These are phyloP conservation scores for Chrysolophus pictus DNA, from an alignment of 2,797 vertebrate genomes.

Conservation along the genomic window DNA sequence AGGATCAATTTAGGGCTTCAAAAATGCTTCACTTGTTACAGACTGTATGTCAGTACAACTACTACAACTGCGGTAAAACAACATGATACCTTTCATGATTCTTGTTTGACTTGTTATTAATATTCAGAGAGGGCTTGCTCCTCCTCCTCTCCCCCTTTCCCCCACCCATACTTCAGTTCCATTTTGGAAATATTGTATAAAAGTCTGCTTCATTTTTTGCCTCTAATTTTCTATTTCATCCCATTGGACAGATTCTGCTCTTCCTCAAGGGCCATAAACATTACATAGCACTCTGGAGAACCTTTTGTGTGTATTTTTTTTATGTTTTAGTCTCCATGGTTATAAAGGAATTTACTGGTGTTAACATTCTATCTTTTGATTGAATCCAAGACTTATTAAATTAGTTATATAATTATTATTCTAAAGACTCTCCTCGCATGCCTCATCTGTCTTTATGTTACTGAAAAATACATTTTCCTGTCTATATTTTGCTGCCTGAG, in stretches of 20 bases:
- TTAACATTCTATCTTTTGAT: background rate
- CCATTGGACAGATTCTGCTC: background rate
- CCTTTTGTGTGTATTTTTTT: background rate
- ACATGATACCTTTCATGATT: rapidly evolving
- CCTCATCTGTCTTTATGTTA: constrained; percentile 58
- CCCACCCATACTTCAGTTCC: background rate
- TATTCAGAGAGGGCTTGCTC: background rate
- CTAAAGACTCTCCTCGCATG: constrained; percentile 5
- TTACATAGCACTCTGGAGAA: background rate
- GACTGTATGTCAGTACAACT: background rate
- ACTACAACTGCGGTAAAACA: background rate
- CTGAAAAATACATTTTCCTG: constrained; percentile 41
- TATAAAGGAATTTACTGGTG: background rate
- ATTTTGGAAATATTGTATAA: background rate
- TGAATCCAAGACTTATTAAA: constrained; percentile 24
- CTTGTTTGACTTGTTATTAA: background rate
- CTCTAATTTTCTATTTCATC: background rate
- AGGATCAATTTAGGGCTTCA: background rate
- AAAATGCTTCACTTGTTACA: background rate
- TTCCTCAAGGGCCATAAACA: background rate
- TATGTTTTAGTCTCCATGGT: background rate
- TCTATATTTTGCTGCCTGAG: constrained; percentile 48
- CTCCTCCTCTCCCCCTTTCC: too few species aligned
- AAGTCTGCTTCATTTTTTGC: background rate
- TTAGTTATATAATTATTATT: constrained; percentile 55